phyloP scores from a whole-genome alignment of 2,797 vertebrate genomes.

The Darevskia mixta region DNA sequence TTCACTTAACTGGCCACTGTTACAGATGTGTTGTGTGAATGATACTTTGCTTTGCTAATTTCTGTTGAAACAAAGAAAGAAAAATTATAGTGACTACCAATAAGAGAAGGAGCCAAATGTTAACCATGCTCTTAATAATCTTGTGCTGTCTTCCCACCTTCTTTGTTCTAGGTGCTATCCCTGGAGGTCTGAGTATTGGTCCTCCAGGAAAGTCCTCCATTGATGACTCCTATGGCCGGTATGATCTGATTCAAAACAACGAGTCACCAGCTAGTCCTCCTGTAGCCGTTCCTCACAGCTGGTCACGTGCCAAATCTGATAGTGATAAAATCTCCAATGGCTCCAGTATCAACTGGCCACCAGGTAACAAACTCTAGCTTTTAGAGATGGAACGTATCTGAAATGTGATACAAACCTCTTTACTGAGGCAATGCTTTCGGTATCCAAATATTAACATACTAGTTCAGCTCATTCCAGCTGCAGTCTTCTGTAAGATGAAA shows the following conservation, averaged over 20 bases:
- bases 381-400: not conserved
- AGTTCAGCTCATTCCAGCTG: not conserved
- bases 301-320: conserved; percentile 95
- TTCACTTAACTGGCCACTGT: not conserved
- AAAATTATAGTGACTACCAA: fast-evolving
- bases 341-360: conserved; percentile 97
- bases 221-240: conserved; percentile 95
- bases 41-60: conserved; percentile 25
- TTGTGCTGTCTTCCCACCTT: not conserved
- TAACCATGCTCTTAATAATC: conserved; percentile 7
- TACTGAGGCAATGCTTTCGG: not conserved
- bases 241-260: conserved; percentile 91
- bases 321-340: conserved; percentile 97
- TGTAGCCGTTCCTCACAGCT: conserved; percentile 92
- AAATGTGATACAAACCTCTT: not conserved
- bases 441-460: not conserved
- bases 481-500: not conserved
- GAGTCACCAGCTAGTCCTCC: conserved; percentile 93
- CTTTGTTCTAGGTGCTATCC: conserved; percentile 88
- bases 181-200: conserved; percentile 90
- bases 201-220: conserved; percentile 91
- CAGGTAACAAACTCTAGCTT: conserved; percentile 81
- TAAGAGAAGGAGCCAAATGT: not conserved
- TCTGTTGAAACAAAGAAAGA: not conserved
- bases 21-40: not conserved